Conservation (phyloP, 1,140 invertebrate species). For the Bicyclus anynana region DNA sequence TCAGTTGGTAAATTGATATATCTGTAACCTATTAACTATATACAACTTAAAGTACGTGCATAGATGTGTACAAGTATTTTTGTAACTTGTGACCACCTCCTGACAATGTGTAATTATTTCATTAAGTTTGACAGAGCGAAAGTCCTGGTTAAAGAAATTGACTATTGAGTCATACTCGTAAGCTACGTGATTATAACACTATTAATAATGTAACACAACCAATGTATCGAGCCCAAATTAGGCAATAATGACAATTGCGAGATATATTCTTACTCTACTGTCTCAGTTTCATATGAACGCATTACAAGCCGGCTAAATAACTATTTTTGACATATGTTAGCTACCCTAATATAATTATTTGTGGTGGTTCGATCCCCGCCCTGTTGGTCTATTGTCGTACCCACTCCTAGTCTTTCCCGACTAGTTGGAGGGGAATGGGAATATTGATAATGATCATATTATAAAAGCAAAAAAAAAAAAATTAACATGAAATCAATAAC, state of each 20-base stretch:
- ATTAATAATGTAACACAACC: not conserved
- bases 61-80: conserved; percentile 4
- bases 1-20: too few relatives aligned
- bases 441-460: too few relatives aligned
- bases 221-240: not conserved
- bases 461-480: too few relatives aligned
- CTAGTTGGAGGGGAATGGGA: too few relatives aligned
- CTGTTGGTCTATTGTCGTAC: too few relatives aligned
- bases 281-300: too few relatives aligned
- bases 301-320: too few relatives aligned
- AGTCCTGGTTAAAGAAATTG: conserved; percentile 6
- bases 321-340: too few relatives aligned
- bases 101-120: conserved; percentile 1
- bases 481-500: too few relatives aligned
- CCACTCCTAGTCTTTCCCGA: too few relatives aligned
- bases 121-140: conserved; percentile 7
- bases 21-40: not conserved
- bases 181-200: not conserved
- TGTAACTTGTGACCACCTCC: not conserved
- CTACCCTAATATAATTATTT: too few relatives aligned
- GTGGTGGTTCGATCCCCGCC: too few relatives aligned
- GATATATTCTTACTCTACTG: not conserved
- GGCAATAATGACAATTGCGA: not conserved
- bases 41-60: not conserved
- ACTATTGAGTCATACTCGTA: not conserved